Evolutionary conservation across 2,113 vertebrate species (phyloP).

Genomic region (Sapayoa aenigma): DNA sequence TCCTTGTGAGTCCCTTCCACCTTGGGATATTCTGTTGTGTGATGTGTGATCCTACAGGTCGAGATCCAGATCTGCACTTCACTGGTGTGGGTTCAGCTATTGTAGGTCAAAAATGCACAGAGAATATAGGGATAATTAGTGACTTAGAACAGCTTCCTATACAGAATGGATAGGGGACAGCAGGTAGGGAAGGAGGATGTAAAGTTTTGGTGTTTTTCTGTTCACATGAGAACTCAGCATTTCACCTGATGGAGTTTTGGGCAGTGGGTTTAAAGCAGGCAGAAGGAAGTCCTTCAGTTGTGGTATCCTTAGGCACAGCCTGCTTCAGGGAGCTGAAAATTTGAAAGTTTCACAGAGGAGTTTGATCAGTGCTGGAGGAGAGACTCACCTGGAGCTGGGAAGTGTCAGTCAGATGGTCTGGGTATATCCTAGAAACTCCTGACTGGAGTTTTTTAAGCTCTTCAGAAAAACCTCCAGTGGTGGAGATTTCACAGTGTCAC

Average conservation of each 20-base stretch:
- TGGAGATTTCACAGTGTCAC: neutral
- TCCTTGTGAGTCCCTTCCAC: neutral
- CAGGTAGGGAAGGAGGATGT: accelerated
- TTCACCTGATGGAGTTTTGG: neutral
- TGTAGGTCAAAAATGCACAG: neutral
- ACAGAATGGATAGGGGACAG: neutral
- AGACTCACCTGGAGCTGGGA: neutral
- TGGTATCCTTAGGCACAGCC: neutral
- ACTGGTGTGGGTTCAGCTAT: neutral
- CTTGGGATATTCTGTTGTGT: neutral
- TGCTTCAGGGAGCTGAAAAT: neutral
- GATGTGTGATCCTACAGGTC: neutral
- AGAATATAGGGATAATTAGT: accelerated
- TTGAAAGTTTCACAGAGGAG: neutral
- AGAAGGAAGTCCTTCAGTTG: neutral
- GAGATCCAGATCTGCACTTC: neutral
- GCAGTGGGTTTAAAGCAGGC: neutral
- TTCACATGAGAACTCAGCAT: neutral
- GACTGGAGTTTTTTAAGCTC: neutral
- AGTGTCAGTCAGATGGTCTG: accelerated
- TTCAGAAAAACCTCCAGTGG: neutral
- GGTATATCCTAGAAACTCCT: neutral
- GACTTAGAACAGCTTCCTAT: neutral
- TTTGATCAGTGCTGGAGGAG: neutral
- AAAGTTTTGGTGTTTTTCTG: accelerated